Evolutionary conservation across 2,113 vertebrate species (phyloP), one percentile per base, ranked within the genome.

Genomic region (Saguinus midas): DNA sequence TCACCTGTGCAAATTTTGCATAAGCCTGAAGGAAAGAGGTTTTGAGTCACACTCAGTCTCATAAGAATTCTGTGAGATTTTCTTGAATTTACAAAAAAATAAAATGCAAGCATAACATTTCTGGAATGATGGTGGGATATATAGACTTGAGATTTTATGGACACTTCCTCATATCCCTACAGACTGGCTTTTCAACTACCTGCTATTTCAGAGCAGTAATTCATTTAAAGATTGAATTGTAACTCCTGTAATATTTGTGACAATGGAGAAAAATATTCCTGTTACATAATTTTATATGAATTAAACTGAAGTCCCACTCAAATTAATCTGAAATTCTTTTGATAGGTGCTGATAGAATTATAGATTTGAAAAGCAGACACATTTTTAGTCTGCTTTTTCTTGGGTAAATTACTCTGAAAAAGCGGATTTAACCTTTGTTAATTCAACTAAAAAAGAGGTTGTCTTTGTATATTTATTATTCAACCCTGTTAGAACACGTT

Each of bases 341-440:
- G 17, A 75, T 55, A 90, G 66, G 91, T 76, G 8, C 25, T 78
- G 14, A 84, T 55, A 95, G 89, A 90, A 85, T 76, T 64, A 84
- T 25, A 12, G 27, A 93, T 86, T 68, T 45, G 87, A 95, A n/a
- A 93, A 55, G 8, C 57, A 95, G 88, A 66, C 35, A 9, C 3
- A 29, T 78, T 57, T 57, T 87, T 80, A 66, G 6, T 81, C 27
- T 87, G 1, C 7, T 92, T 83, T 64, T 43, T 82, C 10, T 72
- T 20, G 25, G 25, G 10, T 72, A 66, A 96, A 82, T 81, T 91
- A 40, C 4, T 90, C 37, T 75, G 29, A 64, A 85, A 96, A 92
- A 94, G 50, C n/a, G 94, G 75, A 90, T 55, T 96, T 81, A 52
- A 17, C 43, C 37, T 92, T 90, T 29, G 6, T 40, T 95, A 96